Percentiles rank a stretch among this genome's conserved stretches.
These are phyloP conservation scores for Anoplius nigerrimus DNA, from an alignment of 2,888 invertebrate species.

Conservation along the genomic window DNA sequence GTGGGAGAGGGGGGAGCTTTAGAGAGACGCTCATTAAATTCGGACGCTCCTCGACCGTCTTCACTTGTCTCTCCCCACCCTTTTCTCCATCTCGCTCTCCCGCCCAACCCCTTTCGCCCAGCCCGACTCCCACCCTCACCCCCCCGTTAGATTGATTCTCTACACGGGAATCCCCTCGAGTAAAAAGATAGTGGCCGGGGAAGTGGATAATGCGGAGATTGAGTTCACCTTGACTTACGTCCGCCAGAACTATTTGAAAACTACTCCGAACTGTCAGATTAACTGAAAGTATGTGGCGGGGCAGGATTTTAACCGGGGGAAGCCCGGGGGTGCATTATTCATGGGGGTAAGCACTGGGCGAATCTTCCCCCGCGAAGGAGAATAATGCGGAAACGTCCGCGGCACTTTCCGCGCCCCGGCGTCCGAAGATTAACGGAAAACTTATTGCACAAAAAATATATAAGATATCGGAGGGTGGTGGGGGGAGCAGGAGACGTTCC, in stretches of 20 bases:
- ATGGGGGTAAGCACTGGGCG: conserved; percentile 53
- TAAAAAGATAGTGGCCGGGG: conserved; percentile 35
- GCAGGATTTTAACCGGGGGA: conserved; percentile 43
- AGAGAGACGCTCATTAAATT: too few relatives aligned
- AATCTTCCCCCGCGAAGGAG: conserved; percentile 42
- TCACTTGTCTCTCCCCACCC: too few relatives aligned
- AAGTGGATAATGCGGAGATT: conserved; percentile 58
- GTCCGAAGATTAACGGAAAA: conserved; percentile 52
- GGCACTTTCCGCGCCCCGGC: conserved; percentile 20
- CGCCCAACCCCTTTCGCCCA: neutral
- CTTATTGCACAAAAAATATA: conserved; percentile 41
- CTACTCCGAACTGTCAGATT: conserved; percentile 60
- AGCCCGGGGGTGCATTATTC: conserved; percentile 58
- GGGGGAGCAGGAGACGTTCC: neutral
- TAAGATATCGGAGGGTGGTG: neutral
- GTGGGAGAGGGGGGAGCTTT: too few relatives aligned
- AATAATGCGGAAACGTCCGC: conserved; percentile 55
- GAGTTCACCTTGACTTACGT: conserved; percentile 59
- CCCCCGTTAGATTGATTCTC: conserved; percentile 42
- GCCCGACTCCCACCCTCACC: conserved; percentile 20
- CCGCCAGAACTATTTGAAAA: conserved; percentile 59
- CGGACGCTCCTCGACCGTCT: too few relatives aligned
- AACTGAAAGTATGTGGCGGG: conserved; percentile 57
- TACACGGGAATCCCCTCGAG: conserved; percentile 35
- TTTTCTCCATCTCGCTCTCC: too few relatives aligned